Evolutionary conservation across 2,888 invertebrate species (phyloP).

Genomic region (Rhagophthalmus giganteus): DNA sequence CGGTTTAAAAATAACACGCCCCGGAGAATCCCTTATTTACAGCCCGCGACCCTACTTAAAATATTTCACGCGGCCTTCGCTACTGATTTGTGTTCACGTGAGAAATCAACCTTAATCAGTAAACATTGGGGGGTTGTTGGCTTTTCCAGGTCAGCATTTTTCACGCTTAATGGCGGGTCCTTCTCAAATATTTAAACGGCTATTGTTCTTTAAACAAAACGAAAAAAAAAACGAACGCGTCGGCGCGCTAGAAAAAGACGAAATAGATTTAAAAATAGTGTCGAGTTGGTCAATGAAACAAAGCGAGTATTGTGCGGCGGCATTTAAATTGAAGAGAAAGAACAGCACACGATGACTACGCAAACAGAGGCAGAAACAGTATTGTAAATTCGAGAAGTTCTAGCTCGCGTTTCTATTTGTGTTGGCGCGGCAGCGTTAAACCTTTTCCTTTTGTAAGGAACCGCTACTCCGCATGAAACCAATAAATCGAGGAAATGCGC

Average conservation of each 20-base stretch:
- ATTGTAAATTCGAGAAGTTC: neutral
- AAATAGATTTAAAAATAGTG: neutral
- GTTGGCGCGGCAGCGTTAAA: neutral
- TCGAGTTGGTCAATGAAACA: too few species aligned
- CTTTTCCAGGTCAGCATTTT: conserved; percentile 30
- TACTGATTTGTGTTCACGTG: conserved; percentile 25
- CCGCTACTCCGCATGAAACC: too few species aligned
- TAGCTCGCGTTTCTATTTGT: neutral
- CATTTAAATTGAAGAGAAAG: conserved; percentile 19
- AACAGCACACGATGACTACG: conserved; percentile 10
- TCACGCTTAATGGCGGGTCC: conserved; percentile 21
- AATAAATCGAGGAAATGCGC: too few species aligned
- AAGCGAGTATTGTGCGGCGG: neutral
- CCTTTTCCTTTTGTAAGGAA: neutral
- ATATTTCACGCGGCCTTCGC: conserved; percentile 8
- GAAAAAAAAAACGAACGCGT: too few species aligned
- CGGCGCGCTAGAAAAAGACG: neutral
- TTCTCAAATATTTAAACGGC: conserved; percentile 32
- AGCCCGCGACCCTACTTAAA: neutral
- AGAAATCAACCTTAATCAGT: conserved; percentile 27
- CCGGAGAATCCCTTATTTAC: neutral
- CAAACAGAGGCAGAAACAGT: conserved; percentile 1
- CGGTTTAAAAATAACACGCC: too few species aligned
- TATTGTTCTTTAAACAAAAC: conserved; percentile 26
- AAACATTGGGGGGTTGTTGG: conserved; percentile 23